Percentiles rank a stretch among this genome's conserved stretches.
These are phyloP conservation scores for Elephantulus edwardii DNA, from an alignment of 2,113 vertebrate species.

Conservation along the genomic window DNA sequence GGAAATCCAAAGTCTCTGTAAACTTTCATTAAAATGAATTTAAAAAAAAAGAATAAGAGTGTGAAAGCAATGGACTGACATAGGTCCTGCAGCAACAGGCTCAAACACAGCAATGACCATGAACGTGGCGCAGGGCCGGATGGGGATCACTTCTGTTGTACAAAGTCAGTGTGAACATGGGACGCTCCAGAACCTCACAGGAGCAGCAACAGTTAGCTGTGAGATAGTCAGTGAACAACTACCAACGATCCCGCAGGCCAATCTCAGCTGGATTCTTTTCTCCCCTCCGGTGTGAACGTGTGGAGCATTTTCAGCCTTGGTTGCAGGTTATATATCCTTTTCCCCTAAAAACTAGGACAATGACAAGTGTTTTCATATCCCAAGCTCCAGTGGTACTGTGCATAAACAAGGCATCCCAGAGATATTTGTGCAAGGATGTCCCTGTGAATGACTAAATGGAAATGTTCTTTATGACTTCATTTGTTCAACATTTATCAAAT, in stretches of 20 bases:
- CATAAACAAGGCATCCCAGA: background rate
- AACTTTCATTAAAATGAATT: too few relatives aligned
- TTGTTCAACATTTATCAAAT: background rate
- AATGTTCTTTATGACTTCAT: background rate
- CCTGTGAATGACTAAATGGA: background rate
- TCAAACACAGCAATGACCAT: too few relatives aligned
- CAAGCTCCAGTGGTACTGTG: background rate
- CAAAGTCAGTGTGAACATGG: too few relatives aligned
- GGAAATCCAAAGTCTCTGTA: too few relatives aligned
- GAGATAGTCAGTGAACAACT: accelerated
- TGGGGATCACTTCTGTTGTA: too few relatives aligned
- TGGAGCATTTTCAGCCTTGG: background rate
- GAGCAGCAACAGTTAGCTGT: background rate
- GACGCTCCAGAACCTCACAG: too few relatives aligned
- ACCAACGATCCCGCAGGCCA: background rate
- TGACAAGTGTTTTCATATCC: background rate
- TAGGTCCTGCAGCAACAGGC: too few relatives aligned
- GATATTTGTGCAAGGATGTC: background rate
- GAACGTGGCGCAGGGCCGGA: too few relatives aligned
- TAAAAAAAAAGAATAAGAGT: too few relatives aligned
- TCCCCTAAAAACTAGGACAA: background rate
- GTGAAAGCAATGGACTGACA: too few relatives aligned
- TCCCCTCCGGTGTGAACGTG: background rate
- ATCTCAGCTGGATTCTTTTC: too few relatives aligned
- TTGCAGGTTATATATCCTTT: background rate